These are phyloP conservation scores for Dendroctonus valens DNA, from an alignment of 1,140 invertebrate species.

Conservation along the genomic window DNA sequence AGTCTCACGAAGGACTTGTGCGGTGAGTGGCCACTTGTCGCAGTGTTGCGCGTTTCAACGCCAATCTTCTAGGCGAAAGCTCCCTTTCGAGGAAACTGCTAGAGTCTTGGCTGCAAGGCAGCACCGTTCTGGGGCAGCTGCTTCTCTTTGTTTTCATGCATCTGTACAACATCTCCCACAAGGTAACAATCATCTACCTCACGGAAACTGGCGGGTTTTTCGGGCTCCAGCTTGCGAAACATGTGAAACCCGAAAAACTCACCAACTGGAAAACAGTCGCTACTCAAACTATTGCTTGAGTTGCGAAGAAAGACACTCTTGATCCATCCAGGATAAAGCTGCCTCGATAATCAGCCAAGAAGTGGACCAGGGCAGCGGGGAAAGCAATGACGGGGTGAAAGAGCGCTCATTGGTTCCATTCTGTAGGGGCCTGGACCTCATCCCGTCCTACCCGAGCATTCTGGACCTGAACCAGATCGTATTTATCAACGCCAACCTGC, in stretches of 20 bases:
- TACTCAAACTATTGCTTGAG: too few relatives aligned
- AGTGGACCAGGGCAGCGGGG: constrained; percentile 7
- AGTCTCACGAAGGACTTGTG: constrained; percentile 47
- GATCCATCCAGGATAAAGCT: constrained; percentile 14
- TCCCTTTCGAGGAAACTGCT: constrained; percentile 41
- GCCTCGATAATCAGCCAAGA: constrained; percentile 10
- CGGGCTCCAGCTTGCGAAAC: too few relatives aligned
- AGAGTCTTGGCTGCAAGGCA: constrained; percentile 47
- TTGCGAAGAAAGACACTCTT: too few relatives aligned
- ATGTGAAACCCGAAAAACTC: too few relatives aligned
- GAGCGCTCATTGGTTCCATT: constrained; percentile 56
- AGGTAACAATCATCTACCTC: constrained; percentile 21
- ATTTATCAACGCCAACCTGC: constrained; percentile 74
- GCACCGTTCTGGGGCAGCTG: constrained; percentile 46
- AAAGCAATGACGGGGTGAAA: constrained; percentile 34
- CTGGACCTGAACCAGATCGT: constrained; percentile 74
- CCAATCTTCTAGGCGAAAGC: constrained; percentile 33
- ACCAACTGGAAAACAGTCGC: too few relatives aligned
- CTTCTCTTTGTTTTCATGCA: constrained; percentile 49
- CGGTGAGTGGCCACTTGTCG: constrained; percentile 4
- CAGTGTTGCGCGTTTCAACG: not conserved
- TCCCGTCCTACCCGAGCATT: constrained; percentile 74
- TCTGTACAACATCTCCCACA: constrained; percentile 48
- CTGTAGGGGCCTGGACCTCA: constrained; percentile 62
- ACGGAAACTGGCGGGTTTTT: too few relatives aligned